Conservation (phyloP, 37 sponge, comb jelly and placozoan species). For the Agelas oroides region DNA sequence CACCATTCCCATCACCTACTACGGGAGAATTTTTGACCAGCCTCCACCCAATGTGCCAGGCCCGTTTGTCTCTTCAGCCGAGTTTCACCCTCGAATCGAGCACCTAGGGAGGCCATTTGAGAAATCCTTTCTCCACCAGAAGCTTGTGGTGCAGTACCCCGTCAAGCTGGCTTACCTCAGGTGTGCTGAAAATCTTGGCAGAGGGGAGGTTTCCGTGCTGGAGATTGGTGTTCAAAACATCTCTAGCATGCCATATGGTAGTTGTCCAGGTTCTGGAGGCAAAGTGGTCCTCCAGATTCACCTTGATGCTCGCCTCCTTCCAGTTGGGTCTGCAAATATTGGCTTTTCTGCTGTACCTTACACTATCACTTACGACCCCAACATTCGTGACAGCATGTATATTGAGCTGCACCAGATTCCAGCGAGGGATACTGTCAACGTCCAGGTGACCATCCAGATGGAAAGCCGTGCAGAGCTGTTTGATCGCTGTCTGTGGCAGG, state of each 20-base stretch:
- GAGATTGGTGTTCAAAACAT: slow-evolving; percentile 83
- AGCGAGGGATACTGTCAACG: slow-evolving; percentile 58
- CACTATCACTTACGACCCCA: slow-evolving; percentile 75
- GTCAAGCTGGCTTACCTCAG: slow-evolving; percentile 70
- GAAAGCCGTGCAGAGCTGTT: slow-evolving; percentile 83
- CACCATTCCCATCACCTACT: slow-evolving; percentile 64
- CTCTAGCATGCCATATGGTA: slow-evolving; percentile 78
- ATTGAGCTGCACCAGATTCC: slow-evolving; percentile 69
- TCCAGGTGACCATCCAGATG: slow-evolving; percentile 72
- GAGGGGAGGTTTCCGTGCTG: slow-evolving; percentile 72
- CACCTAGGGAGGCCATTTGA: slow-evolving; percentile 80
- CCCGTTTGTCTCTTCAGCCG: slow-evolving; percentile 76
- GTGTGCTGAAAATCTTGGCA: slow-evolving; percentile 67
- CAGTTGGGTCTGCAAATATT: slow-evolving; percentile 65
- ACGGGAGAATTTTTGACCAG: slow-evolving; percentile 84
- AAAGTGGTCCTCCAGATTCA: slow-evolving; percentile 65
- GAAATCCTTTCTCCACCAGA: slow-evolving; percentile 61
- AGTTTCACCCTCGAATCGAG: slow-evolving; percentile 70
- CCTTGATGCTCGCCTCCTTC: slow-evolving; percentile 76
- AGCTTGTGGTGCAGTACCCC: slow-evolving; percentile 81
- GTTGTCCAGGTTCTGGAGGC: slow-evolving; percentile 72
- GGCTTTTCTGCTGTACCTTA: slow-evolving; percentile 54
- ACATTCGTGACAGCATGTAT: slow-evolving; percentile 74
- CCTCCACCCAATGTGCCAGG: slow-evolving; percentile 85
- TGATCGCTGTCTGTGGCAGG: slow-evolving; percentile 80